phyloP scores from a whole-genome alignment of 2,888 invertebrate species.

The Diogma glabrata region DNA sequence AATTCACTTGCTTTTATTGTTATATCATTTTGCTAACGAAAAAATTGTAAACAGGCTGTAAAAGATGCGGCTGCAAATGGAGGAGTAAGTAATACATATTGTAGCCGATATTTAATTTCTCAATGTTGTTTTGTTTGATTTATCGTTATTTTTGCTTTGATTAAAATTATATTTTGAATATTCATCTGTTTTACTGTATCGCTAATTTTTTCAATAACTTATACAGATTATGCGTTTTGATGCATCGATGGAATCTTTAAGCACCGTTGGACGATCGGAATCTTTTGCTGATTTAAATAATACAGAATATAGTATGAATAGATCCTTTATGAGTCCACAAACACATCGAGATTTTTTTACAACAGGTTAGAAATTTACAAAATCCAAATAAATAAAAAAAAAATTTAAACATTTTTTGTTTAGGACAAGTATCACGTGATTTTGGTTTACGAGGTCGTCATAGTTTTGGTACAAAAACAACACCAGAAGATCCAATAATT shows the following conservation, averaged over 20 bases:
- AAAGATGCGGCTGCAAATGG: constrained; percentile 57
- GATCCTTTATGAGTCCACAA: constrained; percentile 17
- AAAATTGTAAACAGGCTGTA: constrained; percentile 44
- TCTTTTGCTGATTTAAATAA: constrained; percentile 74
- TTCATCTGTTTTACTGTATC: not conserved
- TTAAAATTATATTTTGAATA: not conserved
- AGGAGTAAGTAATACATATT: constrained; percentile 47
- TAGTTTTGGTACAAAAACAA: constrained; percentile 47
- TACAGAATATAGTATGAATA: constrained; percentile 36
- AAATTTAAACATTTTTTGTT: not conserved
- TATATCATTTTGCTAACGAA: constrained; percentile 7
- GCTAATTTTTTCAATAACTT: not conserved
- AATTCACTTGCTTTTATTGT: constrained; percentile 20
- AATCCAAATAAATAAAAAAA: too few species aligned
- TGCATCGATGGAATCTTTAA: constrained; percentile 63
- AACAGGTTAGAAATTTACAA: not conserved
- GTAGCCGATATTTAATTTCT: not conserved
- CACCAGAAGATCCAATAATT: constrained; percentile 40
- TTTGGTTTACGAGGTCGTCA: constrained; percentile 36
- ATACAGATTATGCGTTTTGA: constrained; percentile 68
- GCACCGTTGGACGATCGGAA: constrained; percentile 65
- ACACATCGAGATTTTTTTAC: constrained; percentile 8
- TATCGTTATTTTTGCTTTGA: not conserved
- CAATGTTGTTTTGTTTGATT: constrained; percentile 1
- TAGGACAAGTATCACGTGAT: constrained; percentile 22